Evolutionary conservation across 2,797 vertebrate genomes (phyloP).

Genomic region (Takifugu rubripes): DNA sequence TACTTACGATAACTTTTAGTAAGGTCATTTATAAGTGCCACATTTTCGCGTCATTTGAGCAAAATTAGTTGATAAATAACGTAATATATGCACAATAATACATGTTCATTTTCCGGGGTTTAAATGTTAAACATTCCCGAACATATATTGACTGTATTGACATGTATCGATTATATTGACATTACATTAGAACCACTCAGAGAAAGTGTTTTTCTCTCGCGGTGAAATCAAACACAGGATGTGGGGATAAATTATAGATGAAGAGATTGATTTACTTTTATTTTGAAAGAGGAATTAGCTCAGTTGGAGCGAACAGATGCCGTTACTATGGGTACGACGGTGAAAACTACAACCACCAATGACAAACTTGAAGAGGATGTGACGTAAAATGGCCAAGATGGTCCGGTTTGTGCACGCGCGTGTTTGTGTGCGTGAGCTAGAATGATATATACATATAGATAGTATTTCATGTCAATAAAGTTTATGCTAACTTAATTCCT

Average conservation of each 20-base stretch:
- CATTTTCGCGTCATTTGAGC: not conserved
- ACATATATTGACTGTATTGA: no score
- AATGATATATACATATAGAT: no score
- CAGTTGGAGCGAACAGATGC: not conserved
- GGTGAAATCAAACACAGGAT: no score
- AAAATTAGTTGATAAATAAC: no score
- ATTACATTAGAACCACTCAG: not conserved
- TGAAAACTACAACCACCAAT: no score
- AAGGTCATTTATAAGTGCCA: not conserved
- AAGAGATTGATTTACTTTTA: conserved; percentile 13
- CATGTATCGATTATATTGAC: no score
- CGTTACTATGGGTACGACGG: not conserved
- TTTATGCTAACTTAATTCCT: no score
- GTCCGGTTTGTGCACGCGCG: conserved; percentile 7
- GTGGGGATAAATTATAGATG: rapidly evolving
- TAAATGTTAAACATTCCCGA: not conserved
- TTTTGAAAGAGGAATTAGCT: conserved; percentile 17
- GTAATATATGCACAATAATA: rapidly evolving
- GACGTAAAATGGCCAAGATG: conserved; percentile 30
- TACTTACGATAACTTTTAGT: not conserved
- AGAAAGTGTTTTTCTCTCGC: no score
- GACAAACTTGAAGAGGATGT: conserved; percentile 29
- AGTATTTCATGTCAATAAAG: no score
- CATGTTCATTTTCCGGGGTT: not conserved
- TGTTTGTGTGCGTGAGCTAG: no score